Base-by-base conservation (phyloP, 1,140 invertebrate species). In the Drosophila pallidifrons region DNA sequence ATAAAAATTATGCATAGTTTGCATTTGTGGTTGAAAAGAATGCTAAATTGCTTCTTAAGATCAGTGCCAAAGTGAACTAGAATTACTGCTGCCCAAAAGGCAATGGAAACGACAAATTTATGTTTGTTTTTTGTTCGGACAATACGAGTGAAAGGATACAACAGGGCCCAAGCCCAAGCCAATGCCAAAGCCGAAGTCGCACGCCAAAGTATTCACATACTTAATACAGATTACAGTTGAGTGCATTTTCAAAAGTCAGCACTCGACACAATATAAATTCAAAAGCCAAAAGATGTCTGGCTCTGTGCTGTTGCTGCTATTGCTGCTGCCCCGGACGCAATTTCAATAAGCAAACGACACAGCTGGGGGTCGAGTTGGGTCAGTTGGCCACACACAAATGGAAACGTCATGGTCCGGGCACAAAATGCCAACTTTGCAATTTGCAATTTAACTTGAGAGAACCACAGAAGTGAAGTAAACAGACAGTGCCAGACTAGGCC, bases 201-300 rank as follows among this genome's bases (percentile, higher is more conserved):
- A n/a, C 20, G 25, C 28, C 49, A 46, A 59, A 77, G 71, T 30
- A 52, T 30, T 52, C 35, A 52, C 47, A 68, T 60, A 82, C 80
- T 82, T 83, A 85, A 85, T 80, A 75, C 73, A 80, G 77, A 85
- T 81, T 83, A 83, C 77, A 83, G 81, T 81, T 83, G 81, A 83
- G 81, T 83, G 73, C 77, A 82, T 85, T 83, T 83, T 64, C 77
- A 80, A 85, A 83, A 83, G 81, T 83, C 77, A 85, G 81, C 81
- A 85, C 67, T 83, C 81, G 77, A 73, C 81, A 81, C 81, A 83
- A 83, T 83, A 80, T 83, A 83, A 79, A 83, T 83, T 83, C 81
- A 85, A 83, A 85, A 64, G 77, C 77, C 81, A 69, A 80, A 75
- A 65, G 64, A 43, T 41, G 46, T 49, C 35, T 13, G 41, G 16